Conservation (phyloP, 2,888 invertebrate genomes). For the Ichneumoninae sp. region DNA sequence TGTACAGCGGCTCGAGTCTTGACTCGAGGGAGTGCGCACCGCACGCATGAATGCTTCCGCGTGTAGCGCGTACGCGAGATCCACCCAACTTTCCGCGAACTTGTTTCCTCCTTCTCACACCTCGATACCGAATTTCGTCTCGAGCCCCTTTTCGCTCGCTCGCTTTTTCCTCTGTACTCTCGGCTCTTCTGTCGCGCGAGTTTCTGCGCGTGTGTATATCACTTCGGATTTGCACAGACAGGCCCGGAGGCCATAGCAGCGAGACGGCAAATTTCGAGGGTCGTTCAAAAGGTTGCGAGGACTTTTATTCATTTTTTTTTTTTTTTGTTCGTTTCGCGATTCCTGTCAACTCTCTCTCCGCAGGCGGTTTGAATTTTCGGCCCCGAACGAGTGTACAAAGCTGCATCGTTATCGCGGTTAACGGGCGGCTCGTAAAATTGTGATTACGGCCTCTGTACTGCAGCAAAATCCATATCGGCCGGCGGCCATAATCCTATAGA, state of each 20-base stretch:
- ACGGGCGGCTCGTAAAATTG: slow-evolving; percentile 31
- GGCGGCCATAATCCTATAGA: slow-evolving; percentile 3
- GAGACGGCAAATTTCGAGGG: slow-evolving; percentile 35
- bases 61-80: slow-evolving; percentile 10
- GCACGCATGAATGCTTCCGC: slow-evolving; percentile 63
- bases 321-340: neutral
- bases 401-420: slow-evolving; percentile 44
- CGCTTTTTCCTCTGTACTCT: slow-evolving; percentile 30
- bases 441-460: slow-evolving; percentile 21
- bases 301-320: slow-evolving; percentile 12
- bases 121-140: slow-evolving; percentile 57
- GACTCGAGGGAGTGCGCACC: slow-evolving; percentile 32
- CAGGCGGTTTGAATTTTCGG: slow-evolving; percentile 1
- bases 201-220: neutral
- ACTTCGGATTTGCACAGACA: slow-evolving; percentile 49
- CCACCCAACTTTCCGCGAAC: slow-evolving; percentile 51
- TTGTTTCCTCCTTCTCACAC: slow-evolving; percentile 49
- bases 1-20: slow-evolving; percentile 22
- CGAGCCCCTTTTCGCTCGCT: slow-evolving; percentile 53
- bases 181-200: slow-evolving; percentile 13
- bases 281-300: neutral
- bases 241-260: slow-evolving; percentile 10
- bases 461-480: slow-evolving; percentile 32
- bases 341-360: neutral
- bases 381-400: neutral